Evolutionary conservation across 2,797 vertebrate genomes (phyloP).

Genomic region (Phyllotis vaccarum): DNA sequence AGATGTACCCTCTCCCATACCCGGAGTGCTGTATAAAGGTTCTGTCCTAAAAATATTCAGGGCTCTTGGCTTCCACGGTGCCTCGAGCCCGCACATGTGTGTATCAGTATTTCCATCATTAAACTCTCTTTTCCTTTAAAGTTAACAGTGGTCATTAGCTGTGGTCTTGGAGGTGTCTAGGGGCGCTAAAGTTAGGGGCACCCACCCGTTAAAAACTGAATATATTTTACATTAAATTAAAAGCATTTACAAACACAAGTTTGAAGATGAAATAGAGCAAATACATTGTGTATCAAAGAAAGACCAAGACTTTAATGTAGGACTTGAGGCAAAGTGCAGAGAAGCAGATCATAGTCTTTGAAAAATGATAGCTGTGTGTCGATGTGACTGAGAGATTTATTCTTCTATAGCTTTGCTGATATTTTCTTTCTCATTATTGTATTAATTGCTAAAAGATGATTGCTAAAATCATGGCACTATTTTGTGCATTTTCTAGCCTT

Average conservation of each 20-base stretch:
- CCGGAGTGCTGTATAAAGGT: no score
- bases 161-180: no score
- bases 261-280: slow-evolving; percentile 5
- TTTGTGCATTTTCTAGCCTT: neutral
- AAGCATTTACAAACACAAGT: slow-evolving; percentile 68
- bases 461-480: neutral
- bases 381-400: neutral
- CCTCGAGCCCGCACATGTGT: no score
- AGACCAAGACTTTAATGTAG: slow-evolving; percentile 61
- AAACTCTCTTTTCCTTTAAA: no score
- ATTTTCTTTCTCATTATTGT: slow-evolving; percentile 19
- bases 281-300: slow-evolving; percentile 46
- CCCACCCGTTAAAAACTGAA: no score
- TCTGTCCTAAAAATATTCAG: no score
- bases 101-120: no score
- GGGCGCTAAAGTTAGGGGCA: no score
- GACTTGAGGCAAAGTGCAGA: slow-evolving; percentile 50
- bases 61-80: no score
- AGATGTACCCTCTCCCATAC: no score
- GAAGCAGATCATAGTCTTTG: slow-evolving; percentile 51
- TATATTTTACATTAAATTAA: slow-evolving; percentile 59
- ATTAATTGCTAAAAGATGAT: slow-evolving; percentile 20
- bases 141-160: no score
- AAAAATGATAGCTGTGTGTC: neutral
- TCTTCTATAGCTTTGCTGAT: slow-evolving; percentile 41